Conservation (phyloP, 53 echinoderm and acorn worm genomes). For the Glandiceps talaboti region DNA sequence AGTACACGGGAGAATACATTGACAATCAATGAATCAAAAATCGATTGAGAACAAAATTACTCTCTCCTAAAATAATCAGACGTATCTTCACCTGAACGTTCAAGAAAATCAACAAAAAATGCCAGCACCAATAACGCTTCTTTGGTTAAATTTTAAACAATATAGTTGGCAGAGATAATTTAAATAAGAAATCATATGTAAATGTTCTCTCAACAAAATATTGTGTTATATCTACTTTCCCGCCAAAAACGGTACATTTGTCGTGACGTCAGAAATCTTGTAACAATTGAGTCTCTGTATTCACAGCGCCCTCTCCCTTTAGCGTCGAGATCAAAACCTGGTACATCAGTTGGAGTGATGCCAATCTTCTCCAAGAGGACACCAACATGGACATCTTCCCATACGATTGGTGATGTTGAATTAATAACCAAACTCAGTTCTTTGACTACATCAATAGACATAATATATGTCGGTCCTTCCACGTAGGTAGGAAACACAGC, state of each 20-base stretch:
- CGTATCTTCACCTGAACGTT: too few species aligned
- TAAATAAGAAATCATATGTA: too few species aligned
- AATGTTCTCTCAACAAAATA: background rate
- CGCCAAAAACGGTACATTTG: background rate
- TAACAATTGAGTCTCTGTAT: background rate
- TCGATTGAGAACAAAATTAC: too few species aligned
- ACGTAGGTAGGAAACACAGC: conserved; percentile 16
- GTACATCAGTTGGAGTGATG: conserved; percentile 2
- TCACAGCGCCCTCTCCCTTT: background rate
- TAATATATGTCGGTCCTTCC: conserved; percentile 16
- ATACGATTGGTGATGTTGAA: conserved; percentile 48
- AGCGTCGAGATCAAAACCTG: background rate
- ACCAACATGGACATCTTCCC: conserved; percentile 71
- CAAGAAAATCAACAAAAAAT: too few species aligned
- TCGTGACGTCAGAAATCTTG: background rate
- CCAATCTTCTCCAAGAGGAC: conserved; percentile 32
- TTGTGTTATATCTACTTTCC: background rate
- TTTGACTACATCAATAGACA: conserved; percentile 26
- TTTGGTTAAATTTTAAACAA: too few species aligned
- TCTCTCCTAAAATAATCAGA: too few species aligned
- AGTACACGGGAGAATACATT: too few species aligned
- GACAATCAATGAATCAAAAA: too few species aligned
- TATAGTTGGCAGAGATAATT: too few species aligned
- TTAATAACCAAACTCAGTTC: conserved; percentile 16
- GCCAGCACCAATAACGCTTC: too few species aligned